Percentiles rank a stretch among this genome's conserved stretches.
Conservation (phyloP, 2,888 invertebrate species). For the Scaptomyza polygonia region DNA sequence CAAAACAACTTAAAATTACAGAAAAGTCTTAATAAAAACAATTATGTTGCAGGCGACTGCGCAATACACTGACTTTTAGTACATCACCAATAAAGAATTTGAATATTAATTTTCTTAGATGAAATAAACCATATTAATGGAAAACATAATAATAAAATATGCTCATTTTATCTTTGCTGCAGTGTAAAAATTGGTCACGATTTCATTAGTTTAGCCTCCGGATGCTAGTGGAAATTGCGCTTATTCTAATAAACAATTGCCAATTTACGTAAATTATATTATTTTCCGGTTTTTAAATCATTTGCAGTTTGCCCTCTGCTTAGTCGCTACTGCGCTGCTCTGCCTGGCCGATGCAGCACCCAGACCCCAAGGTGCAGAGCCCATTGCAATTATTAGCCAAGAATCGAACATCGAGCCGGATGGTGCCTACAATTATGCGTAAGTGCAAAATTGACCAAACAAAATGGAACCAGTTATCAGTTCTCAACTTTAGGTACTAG, state of each 20-base stretch:
- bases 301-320: conserved; percentile 77
- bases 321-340: conserved; percentile 74
- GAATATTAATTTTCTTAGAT: background rate
- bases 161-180: background rate
- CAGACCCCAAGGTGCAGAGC: conserved; percentile 87
- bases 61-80: background rate
- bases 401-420: conserved; percentile 90
- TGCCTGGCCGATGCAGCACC: conserved; percentile 85
- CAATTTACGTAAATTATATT: conserved; percentile 48
- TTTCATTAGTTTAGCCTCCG: conserved; percentile 16
- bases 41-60: background rate
- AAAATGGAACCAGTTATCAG: conserved; percentile 9
- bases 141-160: background rate
- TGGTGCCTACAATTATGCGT: conserved; percentile 90
- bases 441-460: conserved; percentile 56
- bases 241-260: conserved; percentile 55
- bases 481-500: background rate
- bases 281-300: conserved; percentile 59
- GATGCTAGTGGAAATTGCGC: conserved; percentile 35
- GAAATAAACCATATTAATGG: too few relatives aligned
- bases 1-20: conserved; percentile 41
- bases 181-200: conserved; percentile 36
- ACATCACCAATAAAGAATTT: background rate
- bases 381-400: conserved; percentile 88
- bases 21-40: conserved; percentile 18